Percentiles rank a stretch among this genome's conserved stretches.
phyloP scores from a whole-genome alignment of 1,140 invertebrate genomes.

The Drosophila tropicalis region DNA sequence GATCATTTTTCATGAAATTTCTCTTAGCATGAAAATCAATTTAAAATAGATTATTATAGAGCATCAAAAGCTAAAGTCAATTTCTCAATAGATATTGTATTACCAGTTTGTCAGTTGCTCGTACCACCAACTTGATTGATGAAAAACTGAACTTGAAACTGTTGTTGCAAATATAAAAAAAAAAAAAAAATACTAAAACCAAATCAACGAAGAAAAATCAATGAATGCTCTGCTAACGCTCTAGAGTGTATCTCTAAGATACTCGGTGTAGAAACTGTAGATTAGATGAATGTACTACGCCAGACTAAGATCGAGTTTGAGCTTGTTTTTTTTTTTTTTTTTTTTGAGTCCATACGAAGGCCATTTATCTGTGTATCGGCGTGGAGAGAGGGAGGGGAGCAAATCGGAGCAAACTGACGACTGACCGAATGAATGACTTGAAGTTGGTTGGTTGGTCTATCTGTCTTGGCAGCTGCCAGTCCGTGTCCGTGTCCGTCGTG shows the following conservation, averaged over 20 bases:
- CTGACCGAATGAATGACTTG: slow-evolving; percentile 54
- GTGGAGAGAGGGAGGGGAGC: slow-evolving; percentile 8
- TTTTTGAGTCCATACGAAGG: slow-evolving; percentile 48
- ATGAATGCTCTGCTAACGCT: slow-evolving; percentile 52
- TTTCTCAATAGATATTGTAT: slow-evolving; percentile 31
- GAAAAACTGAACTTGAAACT: slow-evolving; percentile 77
- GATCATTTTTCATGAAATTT: slow-evolving; percentile 30
- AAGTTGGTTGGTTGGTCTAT: slow-evolving; percentile 35
- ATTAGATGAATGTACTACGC: slow-evolving; percentile 64
- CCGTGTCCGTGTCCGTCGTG: slow-evolving; percentile 16
- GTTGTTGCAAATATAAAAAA: slow-evolving; percentile 48
- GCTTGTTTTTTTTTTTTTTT: slow-evolving; percentile 29
- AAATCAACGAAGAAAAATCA: slow-evolving; percentile 56
- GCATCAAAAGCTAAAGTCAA: slow-evolving; percentile 27
- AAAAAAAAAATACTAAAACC: slow-evolving; percentile 58
- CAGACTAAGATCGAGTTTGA: not conserved
- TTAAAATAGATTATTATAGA: slow-evolving; percentile 53
- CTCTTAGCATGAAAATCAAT: slow-evolving; percentile 37
- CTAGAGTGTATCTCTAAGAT: slow-evolving; percentile 17
- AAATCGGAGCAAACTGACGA: slow-evolving; percentile 38
- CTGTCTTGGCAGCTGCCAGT: slow-evolving; percentile 57
- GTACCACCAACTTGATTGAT: slow-evolving; percentile 58
- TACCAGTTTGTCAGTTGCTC: slow-evolving; percentile 55
- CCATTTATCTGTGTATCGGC: slow-evolving; percentile 46
- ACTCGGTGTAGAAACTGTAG: slow-evolving; percentile 55